Evolutionary conservation across 92 coral and sea anemone genomes (phyloP).

Genomic region (Siderastrea siderea): DNA sequence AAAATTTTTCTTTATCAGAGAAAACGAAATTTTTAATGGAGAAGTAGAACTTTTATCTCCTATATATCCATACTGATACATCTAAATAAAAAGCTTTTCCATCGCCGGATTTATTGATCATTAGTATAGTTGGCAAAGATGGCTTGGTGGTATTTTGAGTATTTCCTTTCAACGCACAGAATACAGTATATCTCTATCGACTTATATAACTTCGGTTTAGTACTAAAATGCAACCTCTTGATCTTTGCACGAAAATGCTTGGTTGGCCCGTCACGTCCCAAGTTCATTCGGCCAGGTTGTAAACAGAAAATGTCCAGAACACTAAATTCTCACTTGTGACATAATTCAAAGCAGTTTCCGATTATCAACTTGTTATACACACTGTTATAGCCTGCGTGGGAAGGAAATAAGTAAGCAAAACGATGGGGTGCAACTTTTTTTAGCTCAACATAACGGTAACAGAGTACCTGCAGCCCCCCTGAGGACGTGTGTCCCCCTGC

Average conservation of each 20-base stretch:
- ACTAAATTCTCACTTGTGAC: not conserved
- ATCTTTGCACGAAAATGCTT: not conserved
- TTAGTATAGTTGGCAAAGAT: not conserved
- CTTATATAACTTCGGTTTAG: too few relatives aligned
- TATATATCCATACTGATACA: too few relatives aligned
- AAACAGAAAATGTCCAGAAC: conserved; percentile 7
- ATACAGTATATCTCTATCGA: too few relatives aligned
- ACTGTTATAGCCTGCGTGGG: not conserved
- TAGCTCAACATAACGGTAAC: too few relatives aligned
- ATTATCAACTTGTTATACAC: not conserved
- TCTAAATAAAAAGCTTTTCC: not conserved
- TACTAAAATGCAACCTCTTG: too few relatives aligned
- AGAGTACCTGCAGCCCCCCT: too few relatives aligned
- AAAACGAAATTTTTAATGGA: too few relatives aligned
- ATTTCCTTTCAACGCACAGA: not conserved
- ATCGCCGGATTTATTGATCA: not conserved
- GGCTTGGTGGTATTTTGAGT: not conserved
- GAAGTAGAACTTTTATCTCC: too few relatives aligned
- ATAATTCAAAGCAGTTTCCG: not conserved
- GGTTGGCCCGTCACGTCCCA: not conserved
- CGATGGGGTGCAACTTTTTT: not conserved
- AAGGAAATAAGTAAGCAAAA: not conserved
- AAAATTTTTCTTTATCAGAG: too few relatives aligned
- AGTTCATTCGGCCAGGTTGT: conserved; percentile 5
- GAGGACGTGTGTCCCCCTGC: too few relatives aligned